Evolutionary conservation across 2,797 vertebrate species (phyloP).

Genomic region (Brotula barbata): DNA sequence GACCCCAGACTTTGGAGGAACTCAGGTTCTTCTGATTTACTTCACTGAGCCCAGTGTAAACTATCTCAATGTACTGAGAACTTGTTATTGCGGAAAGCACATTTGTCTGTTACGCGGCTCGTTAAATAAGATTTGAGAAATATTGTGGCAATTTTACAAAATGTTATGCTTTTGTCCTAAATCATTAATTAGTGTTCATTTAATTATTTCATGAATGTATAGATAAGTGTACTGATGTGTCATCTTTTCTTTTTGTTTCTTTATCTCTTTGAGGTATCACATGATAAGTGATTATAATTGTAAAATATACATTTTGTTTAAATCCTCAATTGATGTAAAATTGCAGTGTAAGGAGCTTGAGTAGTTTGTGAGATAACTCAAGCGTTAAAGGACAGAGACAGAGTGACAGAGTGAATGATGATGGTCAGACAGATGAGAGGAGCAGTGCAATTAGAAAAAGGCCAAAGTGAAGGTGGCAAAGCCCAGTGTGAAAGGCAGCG

Average conservation of each 20-base stretch:
- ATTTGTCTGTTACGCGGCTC: too few relatives aligned
- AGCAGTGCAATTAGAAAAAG: slow-evolving; percentile 52
- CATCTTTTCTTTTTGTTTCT: too few relatives aligned
- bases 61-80: too few relatives aligned
- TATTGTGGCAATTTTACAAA: too few relatives aligned
- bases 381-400: slow-evolving; percentile 54
- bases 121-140: too few relatives aligned
- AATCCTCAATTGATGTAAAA: too few relatives aligned
- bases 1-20: slow-evolving; percentile 3
- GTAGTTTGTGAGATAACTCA: slow-evolving; percentile 43
- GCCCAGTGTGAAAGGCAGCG: slow-evolving; percentile 50
- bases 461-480: slow-evolving; percentile 38
- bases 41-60: slow-evolving; percentile 3
- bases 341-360: slow-evolving; percentile 15
- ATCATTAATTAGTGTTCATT: too few relatives aligned
- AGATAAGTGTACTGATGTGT: slow-evolving; percentile 1
- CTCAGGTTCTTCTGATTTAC: background rate
- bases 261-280: too few relatives aligned
- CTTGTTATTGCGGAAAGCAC: too few relatives aligned
- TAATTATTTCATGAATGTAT: slow-evolving; percentile 35
- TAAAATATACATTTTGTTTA: too few relatives aligned
- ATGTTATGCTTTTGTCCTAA: too few relatives aligned
- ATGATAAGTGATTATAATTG: too few relatives aligned
- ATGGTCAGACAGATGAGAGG: slow-evolving; percentile 63
- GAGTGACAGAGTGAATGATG: slow-evolving; percentile 50